Conservation (phyloP, 2,888 invertebrate genomes). For the Tachina lurida region DNA sequence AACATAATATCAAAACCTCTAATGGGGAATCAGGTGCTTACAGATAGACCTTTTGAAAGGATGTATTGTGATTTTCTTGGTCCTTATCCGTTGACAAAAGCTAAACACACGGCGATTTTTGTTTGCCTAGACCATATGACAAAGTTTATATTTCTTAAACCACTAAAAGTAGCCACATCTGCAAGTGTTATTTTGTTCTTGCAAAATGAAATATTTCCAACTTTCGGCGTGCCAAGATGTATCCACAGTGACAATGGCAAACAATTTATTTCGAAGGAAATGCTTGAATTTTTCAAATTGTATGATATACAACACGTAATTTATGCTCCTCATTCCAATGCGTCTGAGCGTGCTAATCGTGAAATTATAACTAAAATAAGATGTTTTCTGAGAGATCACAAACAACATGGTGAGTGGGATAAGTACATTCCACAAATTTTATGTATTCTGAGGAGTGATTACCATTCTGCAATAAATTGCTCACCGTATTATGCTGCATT, state of each 20-base stretch:
- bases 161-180: slow-evolving; percentile 1
- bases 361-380: background rate
- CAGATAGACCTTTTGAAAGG: no score
- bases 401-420: background rate
- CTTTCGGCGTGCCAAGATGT: slow-evolving; percentile 4
- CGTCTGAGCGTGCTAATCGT: background rate
- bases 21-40: no score
- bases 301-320: background rate
- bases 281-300: background rate
- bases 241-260: background rate
- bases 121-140: background rate
- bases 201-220: slow-evolving; percentile 11
- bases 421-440: slow-evolving; percentile 2
- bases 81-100: background rate
- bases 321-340: background rate
- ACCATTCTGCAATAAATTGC: background rate
- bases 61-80: background rate
- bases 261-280: background rate
- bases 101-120: background rate
- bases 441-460: background rate
- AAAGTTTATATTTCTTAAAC: slow-evolving; percentile 6
- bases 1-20: no score
- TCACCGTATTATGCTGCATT: background rate
- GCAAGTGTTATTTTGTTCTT: slow-evolving; percentile 9
- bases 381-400: background rate